Evolutionary conservation across 2,113 vertebrate genomes (phyloP).

Genomic region (Xenopus laevis): DNA sequence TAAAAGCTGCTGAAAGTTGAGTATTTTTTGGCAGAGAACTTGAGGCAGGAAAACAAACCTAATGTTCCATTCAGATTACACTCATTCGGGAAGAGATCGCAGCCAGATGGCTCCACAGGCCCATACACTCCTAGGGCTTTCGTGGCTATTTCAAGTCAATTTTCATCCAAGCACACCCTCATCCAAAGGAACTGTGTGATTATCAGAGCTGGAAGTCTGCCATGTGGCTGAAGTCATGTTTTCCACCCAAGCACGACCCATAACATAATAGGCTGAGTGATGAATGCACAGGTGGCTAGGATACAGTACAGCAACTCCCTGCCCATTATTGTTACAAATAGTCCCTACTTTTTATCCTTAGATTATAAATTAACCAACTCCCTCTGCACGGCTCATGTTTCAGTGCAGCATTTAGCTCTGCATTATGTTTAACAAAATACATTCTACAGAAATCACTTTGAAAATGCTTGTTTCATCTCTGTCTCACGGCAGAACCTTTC

Average conservation of each 20-base stretch:
- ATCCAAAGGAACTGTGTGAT: slow-evolving; percentile 21
- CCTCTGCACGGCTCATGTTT: no score
- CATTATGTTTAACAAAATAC: no score
- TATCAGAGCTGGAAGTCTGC: slow-evolving; percentile 7
- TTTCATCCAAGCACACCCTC: slow-evolving; percentile 44
- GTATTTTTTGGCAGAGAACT: slow-evolving; percentile 46
- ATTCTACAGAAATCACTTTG: no score
- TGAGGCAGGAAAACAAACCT: slow-evolving; percentile 52
- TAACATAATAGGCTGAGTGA: background rate
- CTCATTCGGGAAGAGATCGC: slow-evolving; percentile 57
- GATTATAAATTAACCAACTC: no score
- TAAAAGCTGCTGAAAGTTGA: slow-evolving; percentile 35
- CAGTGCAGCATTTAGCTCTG: no score
- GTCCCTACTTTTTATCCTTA: no score
- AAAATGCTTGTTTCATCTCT: no score
- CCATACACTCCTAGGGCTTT: slow-evolving; percentile 37
- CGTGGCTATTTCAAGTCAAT: slow-evolving; percentile 53
- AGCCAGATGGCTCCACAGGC: slow-evolving; percentile 54
- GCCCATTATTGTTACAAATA: no score
- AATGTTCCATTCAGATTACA: slow-evolving; percentile 58
- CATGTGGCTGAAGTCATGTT: slow-evolving; percentile 22
- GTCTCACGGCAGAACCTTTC: no score
- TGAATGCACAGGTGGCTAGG: background rate
- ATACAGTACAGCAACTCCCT: background rate
- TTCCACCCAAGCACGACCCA: background rate